Percentiles rank a stretch among this genome's conserved stretches.
phyloP scores from a whole-genome alignment of 2,113 vertebrate species.

The Bombycilla garrulus region DNA sequence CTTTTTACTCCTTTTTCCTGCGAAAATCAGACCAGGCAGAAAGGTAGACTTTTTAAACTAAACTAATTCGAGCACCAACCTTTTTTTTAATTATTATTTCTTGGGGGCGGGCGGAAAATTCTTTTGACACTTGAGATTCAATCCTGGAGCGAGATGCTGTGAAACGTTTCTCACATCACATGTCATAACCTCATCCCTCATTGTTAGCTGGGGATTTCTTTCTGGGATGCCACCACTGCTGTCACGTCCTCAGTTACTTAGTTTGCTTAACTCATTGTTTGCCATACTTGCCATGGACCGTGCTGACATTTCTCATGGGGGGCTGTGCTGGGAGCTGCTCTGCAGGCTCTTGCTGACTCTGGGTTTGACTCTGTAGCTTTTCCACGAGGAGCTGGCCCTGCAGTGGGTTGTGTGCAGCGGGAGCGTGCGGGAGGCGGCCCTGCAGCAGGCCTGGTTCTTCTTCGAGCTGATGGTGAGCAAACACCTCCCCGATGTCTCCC shows the following conservation, averaged over 20 bases:
- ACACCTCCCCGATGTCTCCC: not conserved
- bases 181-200: slow-evolving; percentile 55
- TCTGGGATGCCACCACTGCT: slow-evolving; percentile 65
- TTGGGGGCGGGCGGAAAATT: not conserved
- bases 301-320: slow-evolving; percentile 31
- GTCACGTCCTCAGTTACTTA: slow-evolving; percentile 36
- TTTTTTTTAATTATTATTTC: not conserved
- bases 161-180: slow-evolving; percentile 51
- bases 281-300: slow-evolving; percentile 32
- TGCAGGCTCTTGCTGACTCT: slow-evolving; percentile 11
- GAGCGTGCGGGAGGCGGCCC: slow-evolving; percentile 91
- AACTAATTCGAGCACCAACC: slow-evolving; percentile 52
- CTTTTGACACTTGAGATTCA: slow-evolving; percentile 50
- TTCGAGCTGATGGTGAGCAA: slow-evolving; percentile 96
- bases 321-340: not conserved
- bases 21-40: slow-evolving; percentile 61
- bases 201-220: slow-evolving; percentile 69
- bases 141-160: slow-evolving; percentile 57
- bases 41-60: slow-evolving; percentile 62
- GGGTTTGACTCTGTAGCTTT: slow-evolving; percentile 82
- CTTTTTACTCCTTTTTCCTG: slow-evolving; percentile 66
- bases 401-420: slow-evolving; percentile 99
- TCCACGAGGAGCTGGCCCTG: slow-evolving; percentile 95
- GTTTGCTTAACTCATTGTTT: slow-evolving; percentile 67
- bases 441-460: slow-evolving; percentile 99